These are phyloP conservation scores for Enteromius anoplus DNA, from an alignment of 2,797 vertebrate genomes.

Conservation along the genomic window DNA sequence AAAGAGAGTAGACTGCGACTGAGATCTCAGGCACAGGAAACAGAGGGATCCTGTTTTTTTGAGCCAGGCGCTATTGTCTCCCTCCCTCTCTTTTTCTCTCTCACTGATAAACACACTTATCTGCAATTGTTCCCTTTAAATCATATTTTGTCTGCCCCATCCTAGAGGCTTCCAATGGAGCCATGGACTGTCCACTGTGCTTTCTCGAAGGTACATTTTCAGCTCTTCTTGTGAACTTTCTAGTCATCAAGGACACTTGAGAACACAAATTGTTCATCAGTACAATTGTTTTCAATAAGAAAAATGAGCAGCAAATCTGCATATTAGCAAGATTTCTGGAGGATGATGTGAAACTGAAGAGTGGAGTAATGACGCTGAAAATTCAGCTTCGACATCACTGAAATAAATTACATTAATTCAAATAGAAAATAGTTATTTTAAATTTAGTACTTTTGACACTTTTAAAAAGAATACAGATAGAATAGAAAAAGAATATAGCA, in stretches of 20 bases:
- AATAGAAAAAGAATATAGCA: too few relatives aligned
- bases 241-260: background rate
- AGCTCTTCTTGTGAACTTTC: background rate
- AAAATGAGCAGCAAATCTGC: background rate
- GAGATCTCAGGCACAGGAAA: conserved; percentile 74
- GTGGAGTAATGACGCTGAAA: background rate
- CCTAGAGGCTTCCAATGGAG: conserved; percentile 50
- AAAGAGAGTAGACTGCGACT: conserved; percentile 47
- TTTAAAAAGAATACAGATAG: too few relatives aligned
- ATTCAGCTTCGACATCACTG: background rate
- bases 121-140: conserved; percentile 52
- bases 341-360: background rate
- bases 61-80: conserved; percentile 74
- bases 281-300: background rate
- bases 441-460: too few relatives aligned
- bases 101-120: conserved; percentile 63
- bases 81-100: conserved; percentile 60
- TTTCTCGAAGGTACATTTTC: conserved; percentile 42
- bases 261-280: background rate
- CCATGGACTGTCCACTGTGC: conserved; percentile 61
- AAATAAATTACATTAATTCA: background rate
- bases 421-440: too few relatives aligned
- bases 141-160: conserved; percentile 45
- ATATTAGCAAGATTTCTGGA: background rate
- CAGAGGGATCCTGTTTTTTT: conserved; percentile 83